These are phyloP conservation scores for Apotomis betuletana DNA, from an alignment of 2,888 invertebrate genomes.

Conservation along the genomic window DNA sequence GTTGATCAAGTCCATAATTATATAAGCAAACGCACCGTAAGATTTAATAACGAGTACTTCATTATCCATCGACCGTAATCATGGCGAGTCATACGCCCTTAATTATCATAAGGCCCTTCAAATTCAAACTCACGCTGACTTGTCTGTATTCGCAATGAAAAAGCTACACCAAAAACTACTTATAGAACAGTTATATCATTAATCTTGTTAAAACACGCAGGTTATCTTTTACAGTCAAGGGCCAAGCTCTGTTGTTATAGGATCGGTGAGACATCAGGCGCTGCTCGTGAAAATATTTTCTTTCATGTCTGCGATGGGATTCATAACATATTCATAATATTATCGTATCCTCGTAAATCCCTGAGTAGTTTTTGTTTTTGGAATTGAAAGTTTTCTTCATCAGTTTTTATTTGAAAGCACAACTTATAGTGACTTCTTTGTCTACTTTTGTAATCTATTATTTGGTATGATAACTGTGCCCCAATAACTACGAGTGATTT, in stretches of 20 bases:
- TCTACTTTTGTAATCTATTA: too few species aligned
- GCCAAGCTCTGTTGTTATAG: conserved; percentile 25
- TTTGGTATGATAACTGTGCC: too few species aligned
- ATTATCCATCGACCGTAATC: neutral
- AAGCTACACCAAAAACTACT: neutral
- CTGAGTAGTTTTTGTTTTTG: too few species aligned
- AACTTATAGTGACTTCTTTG: too few species aligned
- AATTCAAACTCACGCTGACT: conserved; percentile 19
- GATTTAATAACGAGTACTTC: neutral
- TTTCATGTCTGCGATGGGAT: conserved; percentile 2
- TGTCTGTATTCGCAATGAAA: neutral
- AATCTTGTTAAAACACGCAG: conserved; percentile 10
- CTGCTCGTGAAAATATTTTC: conserved; percentile 18
- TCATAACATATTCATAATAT: neutral
- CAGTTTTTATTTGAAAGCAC: too few species aligned
- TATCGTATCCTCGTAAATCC: neutral
- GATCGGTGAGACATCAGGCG: conserved; percentile 10
- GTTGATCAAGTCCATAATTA: neutral
- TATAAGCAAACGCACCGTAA: neutral
- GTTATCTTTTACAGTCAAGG: conserved; percentile 11
- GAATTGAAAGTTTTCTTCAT: too few species aligned
- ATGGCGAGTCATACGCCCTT: conserved; percentile 11
- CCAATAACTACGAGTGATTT: too few species aligned
- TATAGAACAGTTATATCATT: conserved; percentile 7
- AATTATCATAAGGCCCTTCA: conserved; percentile 5